Evolutionary conservation across 92 coral and sea anemone genomes (phyloP).

Genomic region (Scolanthus callimorphus): DNA sequence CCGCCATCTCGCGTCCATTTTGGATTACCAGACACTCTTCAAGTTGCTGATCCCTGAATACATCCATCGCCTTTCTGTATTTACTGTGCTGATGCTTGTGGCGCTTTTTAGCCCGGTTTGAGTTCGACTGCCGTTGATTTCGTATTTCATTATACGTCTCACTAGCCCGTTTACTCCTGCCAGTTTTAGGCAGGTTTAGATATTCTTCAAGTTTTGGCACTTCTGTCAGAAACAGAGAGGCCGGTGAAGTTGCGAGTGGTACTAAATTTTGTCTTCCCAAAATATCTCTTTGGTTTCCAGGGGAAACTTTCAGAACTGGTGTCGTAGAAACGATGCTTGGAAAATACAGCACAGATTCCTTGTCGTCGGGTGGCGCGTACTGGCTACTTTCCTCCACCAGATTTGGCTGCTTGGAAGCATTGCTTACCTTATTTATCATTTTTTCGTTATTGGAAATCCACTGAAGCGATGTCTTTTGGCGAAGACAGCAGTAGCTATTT

Average conservation of each 20-base stretch:
- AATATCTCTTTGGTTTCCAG: neutral
- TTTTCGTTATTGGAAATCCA: slow-evolving; percentile 42
- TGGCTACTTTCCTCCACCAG: neutral
- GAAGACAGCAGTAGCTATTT: slow-evolving; percentile 39
- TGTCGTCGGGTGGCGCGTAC: neutral
- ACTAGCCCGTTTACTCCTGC: neutral
- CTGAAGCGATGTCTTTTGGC: slow-evolving; percentile 37
- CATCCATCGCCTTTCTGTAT: neutral
- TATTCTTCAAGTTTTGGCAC: neutral
- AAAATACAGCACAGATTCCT: slow-evolving; percentile 8
- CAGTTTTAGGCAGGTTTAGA: neutral
- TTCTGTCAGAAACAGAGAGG: neutral
- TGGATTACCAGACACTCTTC: slow-evolving; percentile 58
- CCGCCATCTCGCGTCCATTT: slow-evolving; percentile 40
- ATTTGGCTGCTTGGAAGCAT: neutral
- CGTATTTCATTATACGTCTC: slow-evolving; percentile 3
- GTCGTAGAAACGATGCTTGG: slow-evolving; percentile 16
- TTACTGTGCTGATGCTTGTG: neutral
- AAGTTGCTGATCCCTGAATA: slow-evolving; percentile 10
- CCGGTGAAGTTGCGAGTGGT: neutral
- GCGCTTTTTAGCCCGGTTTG: neutral
- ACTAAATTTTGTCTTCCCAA: neutral
- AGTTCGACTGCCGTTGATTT: slow-evolving; percentile 1
- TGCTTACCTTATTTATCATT: slow-evolving; percentile 8
- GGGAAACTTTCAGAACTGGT: neutral